Evolutionary conservation across 2,888 invertebrate species (phyloP).

Genomic region (Boloria euphrosyne): DNA sequence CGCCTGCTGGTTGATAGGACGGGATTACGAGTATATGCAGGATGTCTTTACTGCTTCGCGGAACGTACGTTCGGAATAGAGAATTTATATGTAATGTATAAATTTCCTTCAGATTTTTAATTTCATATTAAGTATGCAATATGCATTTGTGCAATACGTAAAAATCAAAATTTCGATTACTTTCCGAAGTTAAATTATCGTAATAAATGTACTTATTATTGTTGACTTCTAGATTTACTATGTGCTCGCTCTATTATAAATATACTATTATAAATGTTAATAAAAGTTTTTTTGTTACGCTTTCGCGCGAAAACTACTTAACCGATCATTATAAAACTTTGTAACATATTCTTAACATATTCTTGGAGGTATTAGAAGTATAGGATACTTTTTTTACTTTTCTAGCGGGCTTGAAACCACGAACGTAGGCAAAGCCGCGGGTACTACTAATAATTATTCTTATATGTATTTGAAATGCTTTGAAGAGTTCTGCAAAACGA

Average conservation of each 20-base stretch:
- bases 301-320: too few relatives aligned
- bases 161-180: neutral
- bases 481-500: slow-evolving; percentile 18
- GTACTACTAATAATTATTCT: too few relatives aligned
- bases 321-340: too few relatives aligned
- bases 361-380: too few relatives aligned
- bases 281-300: too few relatives aligned
- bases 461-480: too few relatives aligned
- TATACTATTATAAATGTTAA: too few relatives aligned
- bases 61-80: slow-evolving; percentile 28
- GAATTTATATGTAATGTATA: slow-evolving; percentile 24
- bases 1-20: slow-evolving; percentile 33
- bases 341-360: too few relatives aligned
- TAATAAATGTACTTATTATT: neutral
- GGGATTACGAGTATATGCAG: slow-evolving; percentile 53
- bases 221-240: neutral
- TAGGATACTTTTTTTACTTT: too few relatives aligned
- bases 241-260: too few relatives aligned
- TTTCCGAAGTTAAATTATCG: neutral
- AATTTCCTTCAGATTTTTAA: slow-evolving; percentile 17
- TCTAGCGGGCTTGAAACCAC: too few relatives aligned
- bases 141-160: neutral
- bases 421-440: too few relatives aligned
- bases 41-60: slow-evolving; percentile 49
- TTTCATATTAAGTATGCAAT: neutral